These are phyloP conservation scores for Panurus biarmicus DNA, from an alignment of 2,113 vertebrate genomes.

Conservation along the genomic window DNA sequence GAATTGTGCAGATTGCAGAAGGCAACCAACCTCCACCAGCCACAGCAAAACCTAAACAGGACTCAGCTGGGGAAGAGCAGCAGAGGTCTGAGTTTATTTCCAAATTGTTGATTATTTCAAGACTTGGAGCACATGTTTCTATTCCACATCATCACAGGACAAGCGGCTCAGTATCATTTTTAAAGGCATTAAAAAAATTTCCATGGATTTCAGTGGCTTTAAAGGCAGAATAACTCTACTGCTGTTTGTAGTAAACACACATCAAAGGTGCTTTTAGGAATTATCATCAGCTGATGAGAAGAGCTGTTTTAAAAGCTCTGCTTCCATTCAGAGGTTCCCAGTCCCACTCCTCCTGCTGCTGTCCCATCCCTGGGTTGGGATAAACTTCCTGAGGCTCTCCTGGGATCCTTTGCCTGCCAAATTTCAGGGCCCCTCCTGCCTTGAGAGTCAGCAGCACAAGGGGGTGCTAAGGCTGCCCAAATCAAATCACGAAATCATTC, in stretches of 20 bases:
- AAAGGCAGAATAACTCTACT: background rate
- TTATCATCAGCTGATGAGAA: background rate
- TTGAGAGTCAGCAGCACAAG: background rate
- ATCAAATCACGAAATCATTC: background rate
- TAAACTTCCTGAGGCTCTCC: accelerated
- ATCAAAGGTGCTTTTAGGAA: background rate
- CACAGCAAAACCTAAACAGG: conserved; percentile 56
- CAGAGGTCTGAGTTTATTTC: background rate
- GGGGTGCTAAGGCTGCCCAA: background rate
- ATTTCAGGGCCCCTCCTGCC: background rate
- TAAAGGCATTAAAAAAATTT: conserved; percentile 17
- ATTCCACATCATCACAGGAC: conserved; percentile 45
- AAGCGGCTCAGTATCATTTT: conserved; percentile 8
- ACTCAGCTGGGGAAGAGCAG: conserved; percentile 46
- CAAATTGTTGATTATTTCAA: conserved; percentile 57
- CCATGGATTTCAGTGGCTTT: conserved; percentile 13
- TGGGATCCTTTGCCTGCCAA: background rate
- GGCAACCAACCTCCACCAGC: conserved; percentile 57
- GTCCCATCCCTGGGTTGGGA: background rate
- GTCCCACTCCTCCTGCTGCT: background rate
- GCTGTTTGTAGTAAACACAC: background rate
- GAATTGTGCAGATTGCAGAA: conserved; percentile 68
- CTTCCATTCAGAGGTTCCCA: background rate
- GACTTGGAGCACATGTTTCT: conserved; percentile 31
- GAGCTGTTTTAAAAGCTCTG: background rate